Conservation (phyloP, 2,888 invertebrate genomes). For the Drosophila falleni region DNA sequence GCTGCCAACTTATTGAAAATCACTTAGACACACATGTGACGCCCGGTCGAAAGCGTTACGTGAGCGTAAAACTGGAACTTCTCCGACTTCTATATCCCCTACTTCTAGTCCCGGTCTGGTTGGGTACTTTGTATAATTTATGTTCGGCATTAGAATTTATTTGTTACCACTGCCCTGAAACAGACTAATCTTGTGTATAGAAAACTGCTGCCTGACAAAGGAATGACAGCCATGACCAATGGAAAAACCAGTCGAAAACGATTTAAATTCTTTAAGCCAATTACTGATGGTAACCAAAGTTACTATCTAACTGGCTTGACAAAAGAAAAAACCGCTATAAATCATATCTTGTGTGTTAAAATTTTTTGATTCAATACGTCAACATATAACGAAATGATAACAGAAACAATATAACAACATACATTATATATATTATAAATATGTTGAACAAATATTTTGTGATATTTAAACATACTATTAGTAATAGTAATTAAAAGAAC, state of each 20-base stretch:
- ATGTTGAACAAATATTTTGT: too few species aligned
- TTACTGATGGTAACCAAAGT: constrained; percentile 6
- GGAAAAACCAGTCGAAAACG: constrained; percentile 36
- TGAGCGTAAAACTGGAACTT: constrained; percentile 56
- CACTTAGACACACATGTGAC: constrained; percentile 80
- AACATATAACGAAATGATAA: too few species aligned
- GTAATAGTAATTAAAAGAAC: too few species aligned
- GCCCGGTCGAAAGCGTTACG: constrained; percentile 55
- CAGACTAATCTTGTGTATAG: constrained; percentile 43
- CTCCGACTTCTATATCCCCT: neutral
- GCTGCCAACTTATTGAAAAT: constrained; percentile 78
- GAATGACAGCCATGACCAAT: constrained; percentile 46
- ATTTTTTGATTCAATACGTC: neutral
- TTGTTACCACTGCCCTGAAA: constrained; percentile 20
- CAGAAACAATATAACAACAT: too few species aligned
- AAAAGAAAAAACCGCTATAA: neutral
- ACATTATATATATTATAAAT: too few species aligned
- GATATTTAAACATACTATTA: too few species aligned
- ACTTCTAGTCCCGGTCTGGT: neutral
- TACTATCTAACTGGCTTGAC: too few species aligned
- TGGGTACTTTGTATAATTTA: constrained; percentile 66
- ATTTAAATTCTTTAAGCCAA: constrained; percentile 44
- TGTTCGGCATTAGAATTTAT: constrained; percentile 63
- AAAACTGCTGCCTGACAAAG: constrained; percentile 30
- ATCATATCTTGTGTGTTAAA: neutral